Percentiles rank a stretch among this genome's conserved stretches.
These are phyloP conservation scores for Apis dorsata DNA, from an alignment of 1,140 invertebrate species.

Conservation along the genomic window DNA sequence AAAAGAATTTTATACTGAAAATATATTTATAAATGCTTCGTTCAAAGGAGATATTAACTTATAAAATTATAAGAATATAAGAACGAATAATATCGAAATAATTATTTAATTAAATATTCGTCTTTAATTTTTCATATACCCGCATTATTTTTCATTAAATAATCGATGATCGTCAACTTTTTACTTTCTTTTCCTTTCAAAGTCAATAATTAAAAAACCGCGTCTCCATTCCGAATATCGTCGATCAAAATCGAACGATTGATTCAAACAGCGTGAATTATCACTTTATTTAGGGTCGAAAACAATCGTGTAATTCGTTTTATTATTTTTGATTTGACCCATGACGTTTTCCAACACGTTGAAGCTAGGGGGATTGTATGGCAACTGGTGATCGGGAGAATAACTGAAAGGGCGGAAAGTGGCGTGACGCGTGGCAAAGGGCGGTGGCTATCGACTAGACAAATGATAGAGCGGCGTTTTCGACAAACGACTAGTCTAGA, in stretches of 20 bases:
- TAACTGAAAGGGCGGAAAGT: slow-evolving; percentile 56
- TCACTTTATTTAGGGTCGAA: background rate
- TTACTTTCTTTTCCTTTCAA: no score
- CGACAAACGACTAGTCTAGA: background rate
- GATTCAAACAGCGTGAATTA: background rate
- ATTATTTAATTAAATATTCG: no score
- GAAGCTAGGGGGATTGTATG: background rate
- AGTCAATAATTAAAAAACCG: no score
- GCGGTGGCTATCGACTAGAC: slow-evolving; percentile 63
- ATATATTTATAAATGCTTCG: no score
- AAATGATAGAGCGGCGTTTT: slow-evolving; percentile 63
- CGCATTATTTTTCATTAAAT: no score
- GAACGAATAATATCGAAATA: no score
- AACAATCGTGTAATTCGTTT: background rate
- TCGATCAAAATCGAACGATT: background rate
- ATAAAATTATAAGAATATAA: no score
- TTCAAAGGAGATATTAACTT: no score
- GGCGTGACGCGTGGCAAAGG: slow-evolving; percentile 62
- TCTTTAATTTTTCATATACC: no score
- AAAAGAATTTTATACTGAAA: no score
- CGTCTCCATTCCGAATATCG: no score
- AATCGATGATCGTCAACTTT: no score
- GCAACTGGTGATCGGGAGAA: slow-evolving; percentile 55
- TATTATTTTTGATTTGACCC: background rate
- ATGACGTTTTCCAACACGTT: background rate